Base-by-base conservation (phyloP, 2,888 invertebrate genomes). In the Nasonia oneida region DNA sequence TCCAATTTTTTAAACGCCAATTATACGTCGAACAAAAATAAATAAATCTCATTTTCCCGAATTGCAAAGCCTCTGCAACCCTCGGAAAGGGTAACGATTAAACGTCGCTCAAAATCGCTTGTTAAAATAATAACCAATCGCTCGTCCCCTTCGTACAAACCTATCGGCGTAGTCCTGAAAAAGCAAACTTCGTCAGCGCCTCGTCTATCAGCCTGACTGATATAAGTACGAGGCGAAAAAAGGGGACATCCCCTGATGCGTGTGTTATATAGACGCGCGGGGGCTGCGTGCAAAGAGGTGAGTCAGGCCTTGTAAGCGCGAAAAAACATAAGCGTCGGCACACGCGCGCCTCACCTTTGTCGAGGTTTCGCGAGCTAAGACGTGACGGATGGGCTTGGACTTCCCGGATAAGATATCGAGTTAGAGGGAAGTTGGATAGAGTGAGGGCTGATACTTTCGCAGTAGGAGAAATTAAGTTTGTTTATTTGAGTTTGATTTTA, bases 271-370 rank as follows among this genome's bases (percentile, higher is more conserved):
- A 29, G 6, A 23, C 4, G 10, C 4, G 10, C 64, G 23, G 12
- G 64, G 64, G 64, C 64, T 64, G 64, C 64, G 64, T 64, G 64
- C 64, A 12, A 10, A n/a, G n/a, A 64, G 64, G 64, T 64, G 64
- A 64, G 64, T 64, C 64, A 64, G 64, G 23, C 23, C 10, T 64
- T 64, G 18, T 23, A 64, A 29, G 12, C 1, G n/a, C 64, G 64
- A 23, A 64, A 61, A 42, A 10, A 42, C 10, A 47, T 47, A 47
- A 64, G 29, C 61, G 61, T 64, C 61, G 29, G 8, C 61, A 23
- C 29, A 64, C 61, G 23, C 61, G 61, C 61, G 4, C 18, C 3
- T 29, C 29, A 23, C 64, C 53, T 53, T 5, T 53, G 53, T 53
- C 53, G 53, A 53, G 53, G 53, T 53, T 53, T 53, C 3, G 53